Evolutionary conservation across 2,797 vertebrate species (phyloP).

Genomic region (Chelon auratus): DNA sequence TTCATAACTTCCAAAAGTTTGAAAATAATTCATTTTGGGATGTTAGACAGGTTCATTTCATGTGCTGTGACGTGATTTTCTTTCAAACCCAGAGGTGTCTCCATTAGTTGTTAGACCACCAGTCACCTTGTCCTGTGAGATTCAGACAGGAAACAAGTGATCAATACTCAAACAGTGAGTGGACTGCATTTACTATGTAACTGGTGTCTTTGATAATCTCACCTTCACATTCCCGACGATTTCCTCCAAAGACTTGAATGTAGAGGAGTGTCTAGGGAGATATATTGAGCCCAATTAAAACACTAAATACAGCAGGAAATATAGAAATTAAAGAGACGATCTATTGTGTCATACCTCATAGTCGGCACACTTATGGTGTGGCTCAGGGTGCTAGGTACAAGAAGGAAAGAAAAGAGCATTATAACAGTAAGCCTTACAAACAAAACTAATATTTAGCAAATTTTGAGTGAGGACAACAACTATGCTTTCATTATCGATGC

Average conservation of each 20-base stretch:
- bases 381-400: constrained; percentile 61
- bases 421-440: constrained; percentile 4
- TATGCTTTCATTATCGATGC: neutral
- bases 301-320: neutral
- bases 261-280: constrained; percentile 90
- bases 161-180: neutral
- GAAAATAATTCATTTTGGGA: constrained; percentile 5
- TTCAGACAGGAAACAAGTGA: constrained; percentile 12
- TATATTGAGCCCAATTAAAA: neutral
- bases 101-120: constrained; percentile 48
- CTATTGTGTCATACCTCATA: constrained; percentile 83
- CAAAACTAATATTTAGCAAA: neutral
- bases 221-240: constrained; percentile 92
- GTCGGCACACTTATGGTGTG: constrained; percentile 86
- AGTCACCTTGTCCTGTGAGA: constrained; percentile 74
- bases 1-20: constrained; percentile 27
- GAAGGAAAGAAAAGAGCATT: constrained; percentile 6
- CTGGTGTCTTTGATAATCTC: constrained; percentile 38
- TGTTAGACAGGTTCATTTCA: constrained; percentile 33
- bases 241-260: constrained; percentile 96
- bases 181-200: neutral
- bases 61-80: constrained; percentile 51
- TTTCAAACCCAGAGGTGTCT: constrained; percentile 67
- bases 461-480: neutral
- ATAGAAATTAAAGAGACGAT: neutral